A percentile compares a stretch with the other conserved stretches of the same genome.
Evolutionary conservation across 1,140 invertebrate species (phyloP).

Genomic region (Cylas formicarius): DNA sequence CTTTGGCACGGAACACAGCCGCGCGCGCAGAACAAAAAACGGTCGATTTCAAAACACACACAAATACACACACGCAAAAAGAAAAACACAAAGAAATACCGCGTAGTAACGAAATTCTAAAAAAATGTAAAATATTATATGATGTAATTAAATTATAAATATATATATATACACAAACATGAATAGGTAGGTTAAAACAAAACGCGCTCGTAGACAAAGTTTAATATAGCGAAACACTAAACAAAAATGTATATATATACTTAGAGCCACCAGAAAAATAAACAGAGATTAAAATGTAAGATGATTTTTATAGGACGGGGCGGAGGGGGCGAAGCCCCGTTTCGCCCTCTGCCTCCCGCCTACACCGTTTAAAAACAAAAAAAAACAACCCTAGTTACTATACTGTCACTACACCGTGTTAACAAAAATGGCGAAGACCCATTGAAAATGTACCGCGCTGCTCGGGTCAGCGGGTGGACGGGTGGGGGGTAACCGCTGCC

Average conservation of each 20-base stretch:
- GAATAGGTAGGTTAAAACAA: conserved; percentile 24
- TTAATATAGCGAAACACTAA: conserved; percentile 3
- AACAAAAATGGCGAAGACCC: too few species aligned
- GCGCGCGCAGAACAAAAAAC: conserved; percentile 10
- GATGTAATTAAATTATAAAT: conserved; percentile 30
- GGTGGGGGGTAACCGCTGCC: neutral
- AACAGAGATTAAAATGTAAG: too few species aligned
- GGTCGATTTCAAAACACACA: too few species aligned
- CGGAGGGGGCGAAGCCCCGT: too few species aligned
- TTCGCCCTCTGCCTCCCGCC: too few species aligned
- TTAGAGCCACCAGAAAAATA: too few species aligned
- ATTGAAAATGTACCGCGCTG: neutral
- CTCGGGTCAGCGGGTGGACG: neutral
- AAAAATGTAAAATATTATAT: conserved; percentile 39
- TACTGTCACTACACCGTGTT: too few species aligned
- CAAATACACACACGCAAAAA: too few species aligned
- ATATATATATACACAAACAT: conserved; percentile 30
- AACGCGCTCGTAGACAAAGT: conserved; percentile 29
- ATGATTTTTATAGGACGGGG: too few species aligned
- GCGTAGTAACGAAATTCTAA: conserved; percentile 43
- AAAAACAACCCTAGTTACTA: too few species aligned
- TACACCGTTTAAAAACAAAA: too few species aligned
- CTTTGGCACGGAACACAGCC: neutral
- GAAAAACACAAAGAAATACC: too few species aligned
- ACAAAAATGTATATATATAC: neutral